Evolutionary conservation across 2,888 invertebrate genomes (phyloP).

Genomic region (Spialia ferax): DNA sequence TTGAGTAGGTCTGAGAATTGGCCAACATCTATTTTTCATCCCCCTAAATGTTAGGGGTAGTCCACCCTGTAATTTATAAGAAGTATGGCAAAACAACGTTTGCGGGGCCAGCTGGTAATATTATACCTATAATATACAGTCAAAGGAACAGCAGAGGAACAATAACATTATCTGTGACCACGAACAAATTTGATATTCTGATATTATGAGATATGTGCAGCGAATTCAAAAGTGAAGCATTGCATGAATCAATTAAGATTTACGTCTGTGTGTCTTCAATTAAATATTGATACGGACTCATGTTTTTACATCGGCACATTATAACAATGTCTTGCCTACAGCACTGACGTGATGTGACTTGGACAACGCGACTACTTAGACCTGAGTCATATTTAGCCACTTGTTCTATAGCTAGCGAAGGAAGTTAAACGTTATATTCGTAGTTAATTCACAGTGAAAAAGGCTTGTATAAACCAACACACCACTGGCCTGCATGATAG

Average conservation of each 20-base stretch:
- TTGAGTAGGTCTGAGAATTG: too few species aligned
- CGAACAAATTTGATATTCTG: conserved; percentile 3
- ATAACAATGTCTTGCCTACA: conserved; percentile 42
- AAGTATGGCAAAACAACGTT: too few species aligned
- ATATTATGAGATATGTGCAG: conserved; percentile 13
- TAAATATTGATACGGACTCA: conserved; percentile 49
- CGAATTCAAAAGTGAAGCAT: conserved; percentile 32
- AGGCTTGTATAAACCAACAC: too few species aligned
- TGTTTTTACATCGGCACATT: conserved; percentile 37
- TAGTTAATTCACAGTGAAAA: too few species aligned
- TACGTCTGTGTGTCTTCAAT: conserved; percentile 45
- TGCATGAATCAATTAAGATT: conserved; percentile 48
- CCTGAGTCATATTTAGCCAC: conserved; percentile 12
- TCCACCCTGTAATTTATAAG: too few species aligned
- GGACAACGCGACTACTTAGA: conserved; percentile 4
- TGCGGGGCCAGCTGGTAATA: too few species aligned
- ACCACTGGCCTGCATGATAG: too few species aligned
- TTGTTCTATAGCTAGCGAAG: conserved; percentile 8
- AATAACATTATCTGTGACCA: background rate
- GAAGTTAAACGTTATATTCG: too few species aligned
- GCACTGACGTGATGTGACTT: conserved; percentile 43
- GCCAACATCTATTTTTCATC: too few species aligned
- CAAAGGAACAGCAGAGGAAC: background rate
- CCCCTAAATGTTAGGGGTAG: too few species aligned
- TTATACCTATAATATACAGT: background rate